Conservation (phyloP, 1,140 invertebrate genomes). For the Chrysoperla carnea region DNA sequence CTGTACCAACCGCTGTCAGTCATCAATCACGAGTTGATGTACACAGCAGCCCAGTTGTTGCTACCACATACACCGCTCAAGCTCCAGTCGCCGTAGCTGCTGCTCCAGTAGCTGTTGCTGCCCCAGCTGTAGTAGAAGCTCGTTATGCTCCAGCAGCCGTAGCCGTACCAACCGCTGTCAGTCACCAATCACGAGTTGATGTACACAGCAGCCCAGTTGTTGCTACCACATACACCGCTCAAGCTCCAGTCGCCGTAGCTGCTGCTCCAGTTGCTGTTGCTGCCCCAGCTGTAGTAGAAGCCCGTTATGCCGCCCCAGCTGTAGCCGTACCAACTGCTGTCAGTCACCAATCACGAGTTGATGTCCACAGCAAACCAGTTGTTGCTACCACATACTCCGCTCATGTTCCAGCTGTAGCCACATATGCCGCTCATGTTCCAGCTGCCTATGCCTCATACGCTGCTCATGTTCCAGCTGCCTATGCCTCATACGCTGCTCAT, state of each 20-base stretch:
- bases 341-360: constrained; percentile 20
- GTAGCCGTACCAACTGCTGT: constrained; percentile 9
- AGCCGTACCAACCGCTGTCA: constrained; percentile 10
- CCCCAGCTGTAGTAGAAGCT: constrained; percentile 6
- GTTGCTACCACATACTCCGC: constrained; percentile 7
- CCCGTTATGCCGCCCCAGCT: constrained; percentile 4
- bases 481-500: constrained; percentile 4
- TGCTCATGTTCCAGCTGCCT: constrained; percentile 10
- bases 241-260: constrained; percentile 1
- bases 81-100: constrained; percentile 1
- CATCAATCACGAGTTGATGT: constrained; percentile 6
- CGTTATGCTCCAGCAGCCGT: constrained; percentile 8
- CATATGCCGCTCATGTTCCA: not conserved
- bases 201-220: constrained; percentile 16
- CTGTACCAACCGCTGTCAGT: constrained; percentile 4
- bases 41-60: constrained; percentile 5
- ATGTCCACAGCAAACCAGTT: constrained; percentile 17
- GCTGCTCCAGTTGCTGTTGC: not conserved
- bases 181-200: constrained; percentile 21
- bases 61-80: constrained; percentile 1
- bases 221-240: constrained; percentile 5
- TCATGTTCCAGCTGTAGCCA: constrained; percentile 1
- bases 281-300: constrained; percentile 1
- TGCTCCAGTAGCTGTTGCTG: constrained; percentile 7
- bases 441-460: constrained; percentile 1